These are phyloP conservation scores for Siniperca knerii DNA, from an alignment of 2,113 vertebrate genomes.

Conservation along the genomic window DNA sequence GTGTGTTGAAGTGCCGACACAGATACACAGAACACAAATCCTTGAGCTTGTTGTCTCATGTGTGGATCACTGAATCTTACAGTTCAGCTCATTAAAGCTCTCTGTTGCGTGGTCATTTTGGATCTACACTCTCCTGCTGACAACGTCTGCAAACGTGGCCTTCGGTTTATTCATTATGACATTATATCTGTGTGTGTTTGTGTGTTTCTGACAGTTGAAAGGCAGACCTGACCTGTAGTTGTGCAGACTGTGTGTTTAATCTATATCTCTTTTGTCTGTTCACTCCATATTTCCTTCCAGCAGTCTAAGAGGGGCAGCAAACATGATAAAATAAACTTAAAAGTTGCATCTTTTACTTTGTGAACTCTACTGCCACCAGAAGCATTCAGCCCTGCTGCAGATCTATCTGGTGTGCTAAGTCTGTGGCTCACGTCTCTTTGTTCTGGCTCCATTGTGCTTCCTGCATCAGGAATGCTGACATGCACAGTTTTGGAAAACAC, in stretches of 20 bases:
- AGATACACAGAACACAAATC: slow-evolving; percentile 4
- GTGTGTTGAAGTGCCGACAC: not conserved
- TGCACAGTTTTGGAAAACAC: slow-evolving; percentile 64
- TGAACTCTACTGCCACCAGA: slow-evolving; percentile 31
- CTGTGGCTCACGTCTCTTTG: slow-evolving; percentile 74
- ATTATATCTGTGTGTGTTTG: not conserved
- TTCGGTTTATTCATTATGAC: not conserved
- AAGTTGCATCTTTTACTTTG: slow-evolving; percentile 35
- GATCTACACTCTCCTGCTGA: slow-evolving; percentile 6
- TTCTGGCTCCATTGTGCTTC: slow-evolving; percentile 80
- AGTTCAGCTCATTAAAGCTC: slow-evolving; percentile 14
- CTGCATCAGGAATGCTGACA: slow-evolving; percentile 83
- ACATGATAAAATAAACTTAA: not conserved
- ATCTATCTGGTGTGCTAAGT: slow-evolving; percentile 66
- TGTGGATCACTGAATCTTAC: slow-evolving; percentile 29
- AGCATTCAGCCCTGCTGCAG: slow-evolving; percentile 50
- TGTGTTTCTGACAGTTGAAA: not conserved
- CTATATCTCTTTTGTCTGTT: not conserved
- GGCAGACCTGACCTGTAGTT: not conserved
- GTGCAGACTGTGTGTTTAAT: not conserved
- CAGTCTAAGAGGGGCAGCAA: not conserved
- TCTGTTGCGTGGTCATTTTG: not conserved
- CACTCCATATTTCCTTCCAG: not conserved
- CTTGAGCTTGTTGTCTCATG: slow-evolving; percentile 25
- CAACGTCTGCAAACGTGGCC: not conserved